Evolutionary conservation across 1,140 invertebrate species (phyloP).

Genomic region (Kradibia gibbosae): DNA sequence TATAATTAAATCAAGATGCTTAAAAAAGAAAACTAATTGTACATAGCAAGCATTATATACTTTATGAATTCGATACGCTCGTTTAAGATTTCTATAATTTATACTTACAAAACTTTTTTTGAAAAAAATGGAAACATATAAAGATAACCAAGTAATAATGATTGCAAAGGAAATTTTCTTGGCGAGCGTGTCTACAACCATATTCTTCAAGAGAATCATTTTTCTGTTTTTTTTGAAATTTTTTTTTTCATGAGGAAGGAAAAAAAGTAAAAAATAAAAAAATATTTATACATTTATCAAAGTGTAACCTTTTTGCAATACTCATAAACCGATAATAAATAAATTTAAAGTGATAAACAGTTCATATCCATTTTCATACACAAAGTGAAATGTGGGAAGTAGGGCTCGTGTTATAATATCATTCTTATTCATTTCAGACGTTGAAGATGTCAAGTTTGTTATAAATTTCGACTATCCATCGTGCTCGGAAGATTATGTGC

Average conservation of each 20-base stretch:
- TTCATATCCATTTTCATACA: conserved; percentile 3
- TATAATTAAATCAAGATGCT: conserved; percentile 2
- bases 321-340: background rate
- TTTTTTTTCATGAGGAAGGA: background rate
- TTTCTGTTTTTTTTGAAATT: too few relatives aligned
- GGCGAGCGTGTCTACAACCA: conserved; percentile 15
- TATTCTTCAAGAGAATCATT: background rate
- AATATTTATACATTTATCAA: conserved; percentile 1
- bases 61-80: background rate
- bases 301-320: conserved; percentile 2
- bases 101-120: background rate
- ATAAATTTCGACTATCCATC: conserved; percentile 99
- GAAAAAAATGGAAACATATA: too few relatives aligned
- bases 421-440: conserved; percentile 82
- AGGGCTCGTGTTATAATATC: conserved; percentile 9
- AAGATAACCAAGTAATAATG: background rate
- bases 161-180: conserved; percentile 1
- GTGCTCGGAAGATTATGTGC: conserved; percentile 99
- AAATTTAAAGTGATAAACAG: background rate
- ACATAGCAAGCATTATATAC: background rate
- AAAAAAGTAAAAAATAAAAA: background rate
- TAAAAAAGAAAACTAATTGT: conserved; percentile 8
- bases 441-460: conserved; percentile 99
- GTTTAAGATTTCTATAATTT: background rate
- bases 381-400: background rate